phyloP scores from a whole-genome alignment of 2,888 invertebrate genomes.

The Hipparchia sbordonii region DNA sequence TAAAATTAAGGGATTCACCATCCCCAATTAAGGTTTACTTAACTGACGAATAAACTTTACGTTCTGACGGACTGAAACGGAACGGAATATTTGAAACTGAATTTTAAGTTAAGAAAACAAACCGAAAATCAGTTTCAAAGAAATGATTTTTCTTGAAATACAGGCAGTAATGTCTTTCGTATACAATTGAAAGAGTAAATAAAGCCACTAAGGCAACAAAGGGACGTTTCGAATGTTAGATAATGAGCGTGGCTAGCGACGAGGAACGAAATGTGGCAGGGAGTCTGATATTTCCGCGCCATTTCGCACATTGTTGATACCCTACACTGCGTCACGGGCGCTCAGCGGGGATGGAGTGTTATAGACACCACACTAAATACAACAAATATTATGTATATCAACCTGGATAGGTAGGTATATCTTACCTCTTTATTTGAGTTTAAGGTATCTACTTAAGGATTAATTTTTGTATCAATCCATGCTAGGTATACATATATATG shows the following conservation, averaged over 20 bases:
- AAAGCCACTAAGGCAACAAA: constrained; percentile 76
- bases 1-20: too few relatives aligned
- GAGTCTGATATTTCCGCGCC: constrained; percentile 78
- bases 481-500: too few relatives aligned
- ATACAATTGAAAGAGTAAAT: constrained; percentile 59
- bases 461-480: too few relatives aligned
- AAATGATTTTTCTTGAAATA: constrained; percentile 25
- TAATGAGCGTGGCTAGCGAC: constrained; percentile 76
- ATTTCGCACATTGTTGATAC: constrained; percentile 78
- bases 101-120: neutral
- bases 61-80: too few relatives aligned
- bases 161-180: constrained; percentile 29
- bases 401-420: neutral
- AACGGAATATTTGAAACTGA: neutral
- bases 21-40: too few relatives aligned
- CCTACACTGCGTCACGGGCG: constrained; percentile 66
- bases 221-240: constrained; percentile 71
- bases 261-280: constrained; percentile 75
- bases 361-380: constrained; percentile 35
- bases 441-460: too few relatives aligned
- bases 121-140: constrained; percentile 1
- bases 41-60: too few relatives aligned
- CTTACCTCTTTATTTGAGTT: neutral
- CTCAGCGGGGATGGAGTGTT: constrained; percentile 46
- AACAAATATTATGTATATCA: constrained; percentile 15